Base-by-base conservation (phyloP, 2,888 invertebrate genomes). In the Sturmia bella region DNA sequence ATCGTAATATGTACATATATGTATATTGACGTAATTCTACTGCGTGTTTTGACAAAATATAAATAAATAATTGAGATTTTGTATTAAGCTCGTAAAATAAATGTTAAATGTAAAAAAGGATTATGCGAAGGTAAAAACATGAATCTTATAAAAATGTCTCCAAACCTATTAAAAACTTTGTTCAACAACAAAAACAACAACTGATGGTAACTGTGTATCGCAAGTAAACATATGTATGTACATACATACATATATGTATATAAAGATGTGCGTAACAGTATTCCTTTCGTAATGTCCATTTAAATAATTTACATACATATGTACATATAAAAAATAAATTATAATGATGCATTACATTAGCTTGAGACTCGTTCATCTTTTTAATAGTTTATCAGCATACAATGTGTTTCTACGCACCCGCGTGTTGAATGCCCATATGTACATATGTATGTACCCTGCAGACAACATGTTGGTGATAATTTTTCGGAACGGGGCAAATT, bases 61-160 rank as follows among this genome's bases (percentile, higher is more conserved):
- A 32, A 1, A 32, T 32, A 32, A 9, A 9, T 6, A 32, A 27
- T 27, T 32, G 32, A 9, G 9, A 1, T 3, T 32, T 7, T 32
- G 32, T 32, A 32, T 32, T 32, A 32, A 32, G 1, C 52, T 43
- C 69, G 32, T 56, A 4, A 43, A 61, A 56, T 61, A 54, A 9
- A 61, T 64, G 15, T n/a, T 54, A 54, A 72, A 37, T 50, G 83
- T 61, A 61, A 17, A 63, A 61, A 48, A 86, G 32, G 32, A 87
- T 85, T 87, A 88, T 88, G 88, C 85, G 82, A 82, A 88, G 88
- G 88, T 88, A 85, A 81, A 79, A 86, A 83, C 57, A 15, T 59
- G 15, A 48, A 37, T 66, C n/a, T 17, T 32, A 2, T 54, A 61
- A 61, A 64, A 21, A n/a, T 3, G 19, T 37, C 27, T 56, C 13